Base-by-base conservation (phyloP, 2,797 vertebrate genomes). In the Intellagama lesueurii region DNA sequence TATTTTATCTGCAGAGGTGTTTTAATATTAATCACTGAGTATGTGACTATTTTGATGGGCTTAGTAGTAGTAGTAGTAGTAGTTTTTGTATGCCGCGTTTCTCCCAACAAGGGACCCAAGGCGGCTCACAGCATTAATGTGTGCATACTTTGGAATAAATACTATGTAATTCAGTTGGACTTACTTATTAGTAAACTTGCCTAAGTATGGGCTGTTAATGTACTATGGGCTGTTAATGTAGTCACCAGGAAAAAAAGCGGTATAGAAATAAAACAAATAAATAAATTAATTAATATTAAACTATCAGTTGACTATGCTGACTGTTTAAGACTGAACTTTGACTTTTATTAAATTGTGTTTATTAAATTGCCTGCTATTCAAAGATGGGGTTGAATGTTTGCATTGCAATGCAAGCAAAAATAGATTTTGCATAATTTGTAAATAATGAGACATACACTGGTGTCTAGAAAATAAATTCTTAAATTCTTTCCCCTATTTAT, bases 1-100 rank as follows among this genome's bases (percentile, higher is more conserved):
- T 97, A 96, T 96, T 96, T 97, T 91, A 91, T 95, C 96, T 96
- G 95, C 96, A 95, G 93, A 94, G 86, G 93, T 93, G 93, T 91
- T 90, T 94, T 96, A 91, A 87, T 95, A 85, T 94, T 94, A 86
- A 78, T 78, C 5, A 44, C 85, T 87, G 90, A 94, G 22, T n/a
- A 0, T 78, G 12, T 0, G 84, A 87, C 85, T 93, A 44, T 92
- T 95, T 80, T 93, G 87, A 60, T 83, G 83, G 86, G 84, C 93
- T 86, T 68, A 22, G 22, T 14, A 4, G 1, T 56, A 56, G 12
- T 56, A 56, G 12, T 40, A 40, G 40, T 40, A 40, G 40, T 40
- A 40, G 40, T 40, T 40, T 40, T 40, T 40, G 40, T 40, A 40
- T 40, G 40, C 40, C 40, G 3, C 40, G 1, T 40, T 40, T 40